Base-by-base conservation (phyloP, 2,113 vertebrate genomes). In the Nyctereutes procyonoides region DNA sequence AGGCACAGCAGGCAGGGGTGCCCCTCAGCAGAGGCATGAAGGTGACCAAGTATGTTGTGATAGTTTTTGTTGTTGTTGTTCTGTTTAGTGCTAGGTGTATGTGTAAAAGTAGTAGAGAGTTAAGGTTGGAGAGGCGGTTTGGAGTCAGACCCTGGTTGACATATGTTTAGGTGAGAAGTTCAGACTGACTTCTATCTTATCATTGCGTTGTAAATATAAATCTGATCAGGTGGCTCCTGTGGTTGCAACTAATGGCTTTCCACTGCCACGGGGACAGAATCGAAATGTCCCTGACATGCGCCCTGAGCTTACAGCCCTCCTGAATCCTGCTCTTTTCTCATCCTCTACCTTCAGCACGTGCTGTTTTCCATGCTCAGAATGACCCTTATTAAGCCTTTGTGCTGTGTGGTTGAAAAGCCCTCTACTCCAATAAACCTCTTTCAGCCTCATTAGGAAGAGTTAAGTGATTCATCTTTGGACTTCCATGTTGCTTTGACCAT, bases 281-380 rank as follows among this genome's bases (percentile, higher is more conserved):
- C 2, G 24, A 12, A 43, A 20, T 1, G 14, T 69, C 32, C 8
- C 6, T 53, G 16, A 8, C 17, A 0, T 3, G 12, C 1, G 1
- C 17, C 3, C 16, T 17, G 55, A 58, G 48, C 77, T 30, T 30
- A 16, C 22, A 65, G 74, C 16, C 35, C 58, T 56, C 32, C 63
- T 35, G 71, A 74, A 8, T 28, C 24, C 53, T 35, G 14, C 8
- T 19, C 19, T 67, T 35, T n/a, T 22, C 60, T 79, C 60, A 32
- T 74, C 17, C 55, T 0, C n/a, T 60, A 20, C 30, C 14, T 53
- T 79, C 53, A 13, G 13, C 51, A 53, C 2, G 51, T 10, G 22
- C 26, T 12, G 13, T 48, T 79, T 51, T 10, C 51, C 14, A 8
- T 53, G 38, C 8, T 32, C 43, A 38, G n/a, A 58, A 28, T 35